Evolutionary conservation across 2,113 vertebrate genomes (phyloP), one percentile per base, ranked within the genome.

Genomic region (Redunca redunca): DNA sequence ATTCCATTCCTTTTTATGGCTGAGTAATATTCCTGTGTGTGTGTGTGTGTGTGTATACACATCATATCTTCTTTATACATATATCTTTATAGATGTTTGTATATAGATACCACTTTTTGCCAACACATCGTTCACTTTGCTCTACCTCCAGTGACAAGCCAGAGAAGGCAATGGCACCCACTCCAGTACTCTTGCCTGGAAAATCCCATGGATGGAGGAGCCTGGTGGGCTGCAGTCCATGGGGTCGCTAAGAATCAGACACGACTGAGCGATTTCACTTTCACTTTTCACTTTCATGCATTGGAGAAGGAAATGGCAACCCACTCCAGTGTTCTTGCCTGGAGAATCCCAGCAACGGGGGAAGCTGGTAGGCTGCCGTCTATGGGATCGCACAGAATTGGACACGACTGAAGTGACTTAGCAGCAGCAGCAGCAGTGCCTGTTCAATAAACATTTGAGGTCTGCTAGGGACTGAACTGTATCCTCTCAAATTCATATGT

Each of bases 211-310:
- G 17, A 36, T 0, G 8, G 33, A 10, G 64, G 17, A 36, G 0
- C 33, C 64, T 36, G 64, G 17, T 36, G 0, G 4, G 64, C 64
- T 67, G 4, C 33, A 5, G 33, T n/a, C 64, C 7, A 10, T n/a
- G 33, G 16, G 33, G 33, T 67, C 0, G 1, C 62, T 19, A 30
- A 62, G 33, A 67, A 9, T n/a, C 33, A 0, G 62, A 67, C 33
- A 67, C 0, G 2, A 67, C 33, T n/a, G 16, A 67, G 16, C 0
- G 0, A 67, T 33, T 67, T 67, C 62, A 19, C 62, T n/a, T 67
- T 67, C 7, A 67, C 30, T n/a, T 33, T 64, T 64, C 62, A 33
- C 62, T 67, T n/a, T 67, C 0, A 67, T 19, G 62, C 8, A 19
- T 1, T n/a, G 33, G 33, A 67, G 62, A 67, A 67, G 33, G 33